Percentiles rank a stretch among this genome's conserved stretches.
phyloP scores from a whole-genome alignment of 2,888 invertebrate species.

The Philonicus albiceps region DNA sequence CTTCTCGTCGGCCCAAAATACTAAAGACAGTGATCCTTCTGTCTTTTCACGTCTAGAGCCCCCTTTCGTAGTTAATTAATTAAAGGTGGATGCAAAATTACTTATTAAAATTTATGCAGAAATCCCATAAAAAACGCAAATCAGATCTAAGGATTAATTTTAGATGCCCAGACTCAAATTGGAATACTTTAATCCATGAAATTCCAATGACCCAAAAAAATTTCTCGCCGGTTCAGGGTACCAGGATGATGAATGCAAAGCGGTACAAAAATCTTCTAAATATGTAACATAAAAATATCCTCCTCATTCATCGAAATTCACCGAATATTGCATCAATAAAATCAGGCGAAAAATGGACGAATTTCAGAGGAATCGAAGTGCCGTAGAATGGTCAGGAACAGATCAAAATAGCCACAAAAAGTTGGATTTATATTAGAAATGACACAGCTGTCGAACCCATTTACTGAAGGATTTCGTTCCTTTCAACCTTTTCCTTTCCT shows the following conservation, averaged over 20 bases:
- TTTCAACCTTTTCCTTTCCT: background rate
- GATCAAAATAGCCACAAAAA: constrained; percentile 28
- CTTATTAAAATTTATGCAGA: background rate
- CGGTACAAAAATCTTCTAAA: background rate
- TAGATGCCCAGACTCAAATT: background rate
- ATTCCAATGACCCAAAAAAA: background rate
- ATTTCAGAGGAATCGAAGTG: background rate
- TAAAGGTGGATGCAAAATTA: background rate
- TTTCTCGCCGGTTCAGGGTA: background rate
- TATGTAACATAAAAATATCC: background rate
- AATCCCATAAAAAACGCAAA: background rate
- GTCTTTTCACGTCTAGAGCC: background rate
- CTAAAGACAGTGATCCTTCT: background rate
- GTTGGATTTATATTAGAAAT: constrained; percentile 24
- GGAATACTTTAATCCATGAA: background rate
- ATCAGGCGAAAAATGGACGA: background rate
- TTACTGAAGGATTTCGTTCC: background rate
- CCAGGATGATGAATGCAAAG: background rate
- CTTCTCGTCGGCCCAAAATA: background rate
- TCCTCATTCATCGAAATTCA: background rate
- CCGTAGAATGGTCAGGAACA: background rate
- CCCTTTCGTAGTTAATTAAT: background rate
- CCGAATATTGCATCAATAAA: background rate
- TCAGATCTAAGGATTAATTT: background rate
- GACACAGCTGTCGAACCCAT: constrained; percentile 32